Evolutionary conservation across 1,140 invertebrate genomes (phyloP).

Genomic region (Thaumatotibia leucotreta): DNA sequence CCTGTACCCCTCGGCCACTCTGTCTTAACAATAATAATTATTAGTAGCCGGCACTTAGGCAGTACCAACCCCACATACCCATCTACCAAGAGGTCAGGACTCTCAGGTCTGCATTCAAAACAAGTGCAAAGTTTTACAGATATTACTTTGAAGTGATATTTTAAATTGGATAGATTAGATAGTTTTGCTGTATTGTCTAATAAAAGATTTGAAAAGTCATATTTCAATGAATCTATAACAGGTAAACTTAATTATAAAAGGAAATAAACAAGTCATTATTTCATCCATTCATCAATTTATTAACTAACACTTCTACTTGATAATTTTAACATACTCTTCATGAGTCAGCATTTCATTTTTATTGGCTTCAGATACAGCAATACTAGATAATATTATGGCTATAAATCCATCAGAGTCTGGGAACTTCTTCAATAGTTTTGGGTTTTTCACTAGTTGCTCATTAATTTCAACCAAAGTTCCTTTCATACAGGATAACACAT

Average conservation of each 20-base stretch:
- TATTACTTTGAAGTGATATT: too few species aligned
- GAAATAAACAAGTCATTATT: not conserved
- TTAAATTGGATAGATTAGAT: too few species aligned
- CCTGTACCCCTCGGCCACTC: too few species aligned
- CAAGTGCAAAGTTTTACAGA: too few species aligned
- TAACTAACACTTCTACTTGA: conserved; percentile 19
- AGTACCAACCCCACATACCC: too few species aligned
- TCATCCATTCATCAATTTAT: not conserved
- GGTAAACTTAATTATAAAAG: not conserved
- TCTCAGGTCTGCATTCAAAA: too few species aligned
- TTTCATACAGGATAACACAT: conserved; percentile 84
- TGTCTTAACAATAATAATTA: too few species aligned
- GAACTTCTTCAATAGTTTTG: conserved; percentile 79
- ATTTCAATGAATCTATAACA: not conserved
- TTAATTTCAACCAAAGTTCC: conserved; percentile 92
- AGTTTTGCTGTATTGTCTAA: too few species aligned
- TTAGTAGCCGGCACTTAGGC: too few species aligned
- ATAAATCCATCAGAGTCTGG: conserved; percentile 84
- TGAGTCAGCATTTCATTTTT: conserved; percentile 64
- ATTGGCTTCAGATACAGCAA: conserved; percentile 58
- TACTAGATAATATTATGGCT: conserved; percentile 85
- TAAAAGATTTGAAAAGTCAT: too few species aligned
- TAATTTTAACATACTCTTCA: conserved; percentile 58
- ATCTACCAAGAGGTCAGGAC: too few species aligned
- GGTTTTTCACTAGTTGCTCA: conserved; percentile 80